These are phyloP conservation scores for Eretmochelys imbricata DNA, from an alignment of 2,113 vertebrate genomes.

Conservation along the genomic window DNA sequence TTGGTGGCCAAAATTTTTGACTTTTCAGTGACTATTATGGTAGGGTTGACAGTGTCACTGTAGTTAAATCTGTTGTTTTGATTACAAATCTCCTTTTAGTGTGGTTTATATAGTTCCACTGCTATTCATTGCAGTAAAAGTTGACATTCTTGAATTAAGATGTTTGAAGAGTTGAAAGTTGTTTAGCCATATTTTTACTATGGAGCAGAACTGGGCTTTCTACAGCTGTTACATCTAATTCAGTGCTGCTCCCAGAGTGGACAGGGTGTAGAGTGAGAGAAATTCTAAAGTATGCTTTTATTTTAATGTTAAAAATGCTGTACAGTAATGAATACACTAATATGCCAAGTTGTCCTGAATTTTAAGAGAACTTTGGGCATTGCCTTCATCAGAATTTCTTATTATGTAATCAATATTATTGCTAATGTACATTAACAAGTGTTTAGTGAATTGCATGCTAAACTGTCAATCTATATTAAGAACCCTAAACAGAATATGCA, in stretches of 20 bases:
- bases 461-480: background rate
- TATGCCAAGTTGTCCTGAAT: background rate
- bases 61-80: constrained; percentile 74
- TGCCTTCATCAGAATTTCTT: background rate
- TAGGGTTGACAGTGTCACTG: constrained; percentile 53
- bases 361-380: background rate
- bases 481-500: background rate
- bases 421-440: background rate
- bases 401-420: background rate
- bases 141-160: constrained; percentile 62
- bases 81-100: constrained; percentile 4
- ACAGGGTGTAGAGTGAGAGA: background rate
- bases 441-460: background rate
- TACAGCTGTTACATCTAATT: background rate
- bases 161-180: constrained; percentile 26
- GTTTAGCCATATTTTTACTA: background rate
- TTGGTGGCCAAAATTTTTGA: constrained; percentile 62
- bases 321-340: background rate
- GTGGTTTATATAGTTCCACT: background rate
- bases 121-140: constrained; percentile 59
- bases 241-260: background rate
- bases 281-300: background rate
- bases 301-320: background rate
- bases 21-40: constrained; percentile 61
- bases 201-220: background rate